phyloP scores from a whole-genome alignment of 2,888 invertebrate species.

The Eupithecia exiguata region DNA sequence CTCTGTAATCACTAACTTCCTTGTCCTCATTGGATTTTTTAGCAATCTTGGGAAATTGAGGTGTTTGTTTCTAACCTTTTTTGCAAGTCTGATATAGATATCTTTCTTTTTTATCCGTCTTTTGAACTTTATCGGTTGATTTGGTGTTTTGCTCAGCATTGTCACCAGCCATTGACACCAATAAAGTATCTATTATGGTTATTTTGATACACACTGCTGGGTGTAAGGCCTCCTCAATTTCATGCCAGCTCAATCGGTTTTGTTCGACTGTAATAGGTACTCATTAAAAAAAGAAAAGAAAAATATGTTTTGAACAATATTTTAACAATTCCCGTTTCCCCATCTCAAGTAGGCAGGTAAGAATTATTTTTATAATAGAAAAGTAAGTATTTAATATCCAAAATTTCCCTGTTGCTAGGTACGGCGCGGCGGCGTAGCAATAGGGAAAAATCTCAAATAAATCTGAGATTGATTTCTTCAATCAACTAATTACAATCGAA shows the following conservation, averaged over 20 bases:
- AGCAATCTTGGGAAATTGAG: conserved; percentile 1
- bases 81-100: conserved; percentile 1
- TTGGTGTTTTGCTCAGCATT: not conserved
- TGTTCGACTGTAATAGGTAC: not conserved
- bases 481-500: not conserved
- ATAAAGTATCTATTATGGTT: too few relatives aligned
- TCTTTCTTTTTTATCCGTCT: not conserved
- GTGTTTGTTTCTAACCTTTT: not conserved
- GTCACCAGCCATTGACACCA: not conserved
- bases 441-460: not conserved
- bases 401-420: not conserved
- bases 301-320: too few relatives aligned
- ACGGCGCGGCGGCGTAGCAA: not conserved
- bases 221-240: not conserved
- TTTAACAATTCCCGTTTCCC: not conserved
- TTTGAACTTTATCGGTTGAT: not conserved
- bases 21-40: conserved; percentile 17
- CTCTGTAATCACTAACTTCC: conserved; percentile 30
- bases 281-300: too few relatives aligned
- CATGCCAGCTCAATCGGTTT: not conserved
- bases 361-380: not conserved
- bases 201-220: not conserved
- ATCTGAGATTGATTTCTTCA: not conserved
- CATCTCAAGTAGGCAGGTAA: not conserved
- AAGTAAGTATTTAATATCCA: not conserved